Percentiles rank a stretch among this genome's conserved stretches.
phyloP scores from a whole-genome alignment of 1,140 invertebrate genomes.

The Aphidius gifuensis region DNA sequence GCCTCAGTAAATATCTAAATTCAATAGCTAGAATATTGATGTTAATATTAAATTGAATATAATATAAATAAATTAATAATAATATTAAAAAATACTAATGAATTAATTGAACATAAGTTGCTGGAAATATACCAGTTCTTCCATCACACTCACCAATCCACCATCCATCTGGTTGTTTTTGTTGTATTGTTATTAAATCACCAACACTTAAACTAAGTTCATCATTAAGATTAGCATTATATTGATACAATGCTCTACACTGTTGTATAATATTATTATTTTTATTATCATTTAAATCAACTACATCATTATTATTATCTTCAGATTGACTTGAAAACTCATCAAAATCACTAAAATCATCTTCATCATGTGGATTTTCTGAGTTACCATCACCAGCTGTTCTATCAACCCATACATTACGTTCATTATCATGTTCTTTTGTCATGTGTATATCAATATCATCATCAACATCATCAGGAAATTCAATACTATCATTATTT shows the following conservation, averaged over 20 bases:
- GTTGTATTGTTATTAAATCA: conserved; percentile 83
- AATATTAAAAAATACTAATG: conserved; percentile 27
- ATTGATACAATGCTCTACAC: conserved; percentile 84
- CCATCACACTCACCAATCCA: conserved; percentile 89
- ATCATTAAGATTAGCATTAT: conserved; percentile 82
- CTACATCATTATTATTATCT: conserved; percentile 47
- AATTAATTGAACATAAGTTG: conserved; percentile 80
- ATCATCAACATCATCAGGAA: conserved; percentile 61
- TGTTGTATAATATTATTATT: conserved; percentile 55
- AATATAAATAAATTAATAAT: too few species aligned
- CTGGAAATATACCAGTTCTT: conserved; percentile 85
- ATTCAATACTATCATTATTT: conserved; percentile 56
- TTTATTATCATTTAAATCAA: conserved; percentile 38
- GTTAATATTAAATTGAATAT: too few species aligned
- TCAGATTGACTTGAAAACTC: conserved; percentile 56
- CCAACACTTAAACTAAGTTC: conserved; percentile 81
- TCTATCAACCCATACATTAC: conserved; percentile 66
- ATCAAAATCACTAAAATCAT: conserved; percentile 57
- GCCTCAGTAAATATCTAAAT: too few species aligned
- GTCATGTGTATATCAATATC: conserved; percentile 40
- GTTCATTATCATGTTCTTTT: conserved; percentile 48
- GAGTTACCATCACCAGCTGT: conserved; percentile 81
- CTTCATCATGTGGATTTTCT: conserved; percentile 48
- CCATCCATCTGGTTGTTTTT: conserved; percentile 92
- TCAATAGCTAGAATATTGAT: too few species aligned